phyloP scores from a whole-genome alignment of 2,888 invertebrate genomes.

The Pterostichus niger region DNA sequence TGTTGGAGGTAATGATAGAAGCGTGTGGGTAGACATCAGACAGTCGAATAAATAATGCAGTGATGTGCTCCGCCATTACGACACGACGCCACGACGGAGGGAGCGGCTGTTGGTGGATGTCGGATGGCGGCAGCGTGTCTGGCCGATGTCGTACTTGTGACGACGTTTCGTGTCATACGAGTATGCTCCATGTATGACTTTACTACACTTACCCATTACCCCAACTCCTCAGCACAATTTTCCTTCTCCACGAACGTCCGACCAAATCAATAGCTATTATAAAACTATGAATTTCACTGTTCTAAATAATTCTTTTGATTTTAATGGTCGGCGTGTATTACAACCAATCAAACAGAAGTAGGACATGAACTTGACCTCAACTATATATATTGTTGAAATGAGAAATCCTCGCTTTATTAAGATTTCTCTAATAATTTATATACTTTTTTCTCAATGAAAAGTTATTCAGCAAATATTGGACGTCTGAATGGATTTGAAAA shows the following conservation, averaged over 20 bases:
- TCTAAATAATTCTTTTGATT: slow-evolving; percentile 50
- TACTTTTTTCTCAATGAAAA: not conserved
- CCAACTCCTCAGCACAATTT: slow-evolving; percentile 1
- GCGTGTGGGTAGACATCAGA: slow-evolving; percentile 62
- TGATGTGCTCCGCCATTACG: slow-evolving; percentile 63
- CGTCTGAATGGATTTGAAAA: slow-evolving; percentile 24
- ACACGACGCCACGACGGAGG: slow-evolving; percentile 15
- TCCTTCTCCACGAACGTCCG: not conserved
- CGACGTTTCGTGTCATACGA: not conserved
- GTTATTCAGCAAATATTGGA: slow-evolving; percentile 3
- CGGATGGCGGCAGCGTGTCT: slow-evolving; percentile 33
- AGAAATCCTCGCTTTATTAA: not conserved
- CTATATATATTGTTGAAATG: not conserved
- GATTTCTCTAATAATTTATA: slow-evolving; percentile 1
- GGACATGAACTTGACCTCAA: slow-evolving; percentile 28
- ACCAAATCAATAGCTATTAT: slow-evolving; percentile 45
- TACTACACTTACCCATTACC: not conserved
- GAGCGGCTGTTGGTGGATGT: not conserved
- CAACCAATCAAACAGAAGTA: slow-evolving; percentile 19
- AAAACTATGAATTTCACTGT: slow-evolving; percentile 43
- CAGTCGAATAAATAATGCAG: slow-evolving; percentile 65
- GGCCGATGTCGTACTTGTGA: slow-evolving; percentile 20
- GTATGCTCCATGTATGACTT: not conserved
- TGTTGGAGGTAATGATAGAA: slow-evolving; percentile 61
- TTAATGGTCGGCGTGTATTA: slow-evolving; percentile 1